Evolutionary conservation across 2,797 vertebrate species (phyloP), one percentile per base, ranked within the genome.

Genomic region (Sebastes taczanowskii): DNA sequence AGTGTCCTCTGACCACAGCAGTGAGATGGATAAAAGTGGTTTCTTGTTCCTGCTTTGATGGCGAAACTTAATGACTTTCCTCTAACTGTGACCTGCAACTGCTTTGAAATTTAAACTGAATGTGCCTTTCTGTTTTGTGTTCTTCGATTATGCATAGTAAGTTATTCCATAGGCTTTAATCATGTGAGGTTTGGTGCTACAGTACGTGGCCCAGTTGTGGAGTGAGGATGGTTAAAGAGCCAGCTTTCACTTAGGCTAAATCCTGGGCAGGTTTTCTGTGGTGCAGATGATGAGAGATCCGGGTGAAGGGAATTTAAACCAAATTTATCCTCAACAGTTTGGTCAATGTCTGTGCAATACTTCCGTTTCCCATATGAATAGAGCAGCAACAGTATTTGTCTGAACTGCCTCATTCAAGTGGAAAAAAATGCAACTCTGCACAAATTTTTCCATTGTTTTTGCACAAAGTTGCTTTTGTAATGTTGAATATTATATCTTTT

Each of bases 261-360:
- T 74, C 58, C 7, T 20, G 49, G 29, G 25, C 18, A 61, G 49
- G 52, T 73, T 82, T 70, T 78, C 42, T 80, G 56, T 75, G 67
- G 27, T 38, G n/a, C 13, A 23, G 14, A 68, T 56, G 32, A 71
- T 42, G 29, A 49, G 35, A 13, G 9, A 60, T 71, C 20, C 20
- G 16, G n/a, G 25, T 64, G 16, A 42, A 7, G 32, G 14, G 10
- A 5, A 30, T 78, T 77, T 32, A 38, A 74, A 68, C 38, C 10
- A 9, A 68, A 77, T 61, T 58, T 10, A 52, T 52, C 18, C 30
- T 70, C 2, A 11, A 63, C 65, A 59, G 71, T 62, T 74, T 32
- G 46, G 73, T 79, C 59, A 73, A 22, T 62, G 56, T 64, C 72
- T 88, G 91, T 91, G 89, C 91, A 89, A 89, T 89, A 90, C 49